A percentile compares a stretch with the other conserved stretches of the same genome.
Conservation (phyloP, 2,797 vertebrate genomes). For the Distichodus sexfasciatus region DNA sequence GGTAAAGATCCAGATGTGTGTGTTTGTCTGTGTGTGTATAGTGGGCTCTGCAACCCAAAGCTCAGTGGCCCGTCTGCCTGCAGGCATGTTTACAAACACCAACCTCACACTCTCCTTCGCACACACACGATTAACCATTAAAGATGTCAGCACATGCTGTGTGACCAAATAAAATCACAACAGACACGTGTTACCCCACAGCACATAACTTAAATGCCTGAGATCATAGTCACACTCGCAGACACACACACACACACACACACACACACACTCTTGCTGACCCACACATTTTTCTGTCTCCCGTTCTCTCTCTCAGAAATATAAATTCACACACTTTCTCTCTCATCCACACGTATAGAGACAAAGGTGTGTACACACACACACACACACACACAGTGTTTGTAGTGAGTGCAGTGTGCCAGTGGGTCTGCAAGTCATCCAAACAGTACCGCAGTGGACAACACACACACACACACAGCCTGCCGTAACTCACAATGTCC, state of each 20-base stretch:
- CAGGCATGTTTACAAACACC: slow-evolving; percentile 12
- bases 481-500: too few species aligned
- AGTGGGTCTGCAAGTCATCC: too few species aligned
- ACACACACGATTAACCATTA: background rate
- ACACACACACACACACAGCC: too few species aligned
- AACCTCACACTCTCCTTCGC: background rate
- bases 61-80: background rate
- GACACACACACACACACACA: too few species aligned
- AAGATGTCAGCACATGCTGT: background rate
- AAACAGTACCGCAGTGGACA: too few species aligned
- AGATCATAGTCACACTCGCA: too few species aligned
- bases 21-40: background rate
- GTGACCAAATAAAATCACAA: background rate
- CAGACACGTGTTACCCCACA: background rate
- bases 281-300: background rate
- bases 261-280: background rate
- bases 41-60: background rate
- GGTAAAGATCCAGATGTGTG: background rate
- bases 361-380: too few species aligned
- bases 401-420: too few species aligned
- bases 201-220: too few species aligned
- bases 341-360: too few species aligned
- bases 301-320: background rate
- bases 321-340: too few species aligned
- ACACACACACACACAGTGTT: too few species aligned